phyloP scores from a whole-genome alignment of 2,797 vertebrate species.

The Sebastes umbrosus region DNA sequence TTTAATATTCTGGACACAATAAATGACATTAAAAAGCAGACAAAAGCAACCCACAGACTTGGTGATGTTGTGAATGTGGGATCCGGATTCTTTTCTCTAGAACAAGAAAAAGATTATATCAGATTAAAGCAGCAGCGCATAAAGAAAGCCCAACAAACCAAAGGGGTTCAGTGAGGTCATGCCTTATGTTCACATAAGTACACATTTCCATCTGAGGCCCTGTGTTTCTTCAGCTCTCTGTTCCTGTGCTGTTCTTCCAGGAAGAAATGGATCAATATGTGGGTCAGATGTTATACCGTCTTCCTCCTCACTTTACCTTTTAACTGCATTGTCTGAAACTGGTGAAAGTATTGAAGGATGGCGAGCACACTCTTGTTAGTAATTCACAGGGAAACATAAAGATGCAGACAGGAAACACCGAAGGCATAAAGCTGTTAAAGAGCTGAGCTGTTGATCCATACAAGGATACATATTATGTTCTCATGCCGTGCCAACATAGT shows the following conservation, averaged over 20 bases:
- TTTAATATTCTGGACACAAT: not conserved
- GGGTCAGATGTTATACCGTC: not conserved
- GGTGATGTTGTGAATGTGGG: not conserved
- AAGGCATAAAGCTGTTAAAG: slow-evolving; percentile 3
- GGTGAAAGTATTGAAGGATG: not conserved
- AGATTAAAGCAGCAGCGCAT: not conserved
- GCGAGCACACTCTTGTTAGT: not conserved
- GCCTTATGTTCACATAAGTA: not conserved
- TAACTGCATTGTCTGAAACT: not conserved
- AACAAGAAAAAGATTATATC: not conserved
- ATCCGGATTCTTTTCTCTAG: not conserved
- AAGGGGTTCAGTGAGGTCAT: not conserved
- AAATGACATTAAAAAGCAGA: not conserved
- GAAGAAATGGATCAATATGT: slow-evolving; percentile 16
- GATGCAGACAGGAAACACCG: not conserved
- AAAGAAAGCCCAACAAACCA: not conserved
- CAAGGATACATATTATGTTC: not conserved
- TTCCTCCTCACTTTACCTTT: not conserved
- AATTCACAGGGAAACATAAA: not conserved
- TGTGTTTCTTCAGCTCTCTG: not conserved
- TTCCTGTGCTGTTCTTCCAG: not conserved
- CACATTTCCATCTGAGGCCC: not conserved
- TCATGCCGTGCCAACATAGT: not conserved
- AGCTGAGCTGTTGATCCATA: not conserved
- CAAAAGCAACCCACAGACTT: not conserved